phyloP scores from a whole-genome alignment of 2,113 vertebrate species.

The Peromyscus maniculatus region DNA sequence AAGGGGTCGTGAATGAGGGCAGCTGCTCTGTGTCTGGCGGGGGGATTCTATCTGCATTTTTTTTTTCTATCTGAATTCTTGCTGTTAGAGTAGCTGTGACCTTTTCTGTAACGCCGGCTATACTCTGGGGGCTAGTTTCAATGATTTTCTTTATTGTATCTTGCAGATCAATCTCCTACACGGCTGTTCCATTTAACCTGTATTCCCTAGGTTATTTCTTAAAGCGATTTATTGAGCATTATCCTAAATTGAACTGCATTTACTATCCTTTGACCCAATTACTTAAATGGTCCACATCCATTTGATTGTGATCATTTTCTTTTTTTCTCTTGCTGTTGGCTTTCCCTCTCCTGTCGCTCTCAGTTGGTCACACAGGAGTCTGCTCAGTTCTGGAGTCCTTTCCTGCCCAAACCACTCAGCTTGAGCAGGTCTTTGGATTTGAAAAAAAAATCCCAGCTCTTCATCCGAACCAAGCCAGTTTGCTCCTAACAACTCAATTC shows the following conservation, averaged over 20 bases:
- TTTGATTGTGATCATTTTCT: constrained; percentile 71
- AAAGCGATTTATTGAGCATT: constrained; percentile 81
- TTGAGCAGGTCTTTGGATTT: constrained; percentile 45
- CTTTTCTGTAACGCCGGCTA: constrained; percentile 64
- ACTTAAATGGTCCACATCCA: constrained; percentile 79
- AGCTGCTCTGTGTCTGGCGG: constrained; percentile 2
- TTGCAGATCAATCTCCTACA: constrained; percentile 80
- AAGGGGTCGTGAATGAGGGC: background rate
- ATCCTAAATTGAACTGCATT: constrained; percentile 80
- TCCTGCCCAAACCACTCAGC: constrained; percentile 17
- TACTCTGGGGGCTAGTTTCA: constrained; percentile 67
- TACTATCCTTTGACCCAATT: constrained; percentile 79
- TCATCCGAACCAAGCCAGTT: constrained; percentile 37
- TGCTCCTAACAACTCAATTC: constrained; percentile 67
- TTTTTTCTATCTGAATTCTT: constrained; percentile 65
- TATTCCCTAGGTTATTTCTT: constrained; percentile 81
- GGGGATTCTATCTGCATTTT: too few relatives aligned
- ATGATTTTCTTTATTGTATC: constrained; percentile 79
- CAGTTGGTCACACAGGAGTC: constrained; percentile 1
- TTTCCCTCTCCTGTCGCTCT: constrained; percentile 49
- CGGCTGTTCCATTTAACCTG: constrained; percentile 81
- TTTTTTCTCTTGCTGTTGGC: constrained; percentile 36
- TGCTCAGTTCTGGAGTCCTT: background rate
- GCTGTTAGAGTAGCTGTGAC: background rate
- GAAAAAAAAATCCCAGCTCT: constrained; percentile 57